Percentiles rank a stretch among this genome's conserved stretches.
These are phyloP conservation scores for Myoxocephalus aenaeus DNA, from an alignment of 2,797 vertebrate species.

Conservation along the genomic window DNA sequence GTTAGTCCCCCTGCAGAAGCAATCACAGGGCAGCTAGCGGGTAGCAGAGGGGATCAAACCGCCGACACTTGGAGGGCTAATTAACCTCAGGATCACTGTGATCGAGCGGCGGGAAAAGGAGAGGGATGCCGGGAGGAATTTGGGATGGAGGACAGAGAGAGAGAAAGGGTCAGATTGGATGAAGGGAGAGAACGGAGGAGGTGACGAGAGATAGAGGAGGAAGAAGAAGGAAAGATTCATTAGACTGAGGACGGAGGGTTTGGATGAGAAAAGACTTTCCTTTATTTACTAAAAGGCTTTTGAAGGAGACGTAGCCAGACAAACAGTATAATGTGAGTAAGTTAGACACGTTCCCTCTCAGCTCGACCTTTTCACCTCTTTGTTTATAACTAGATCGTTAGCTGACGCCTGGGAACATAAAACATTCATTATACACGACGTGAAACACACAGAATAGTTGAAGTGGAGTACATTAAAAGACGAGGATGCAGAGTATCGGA, in stretches of 20 bases:
- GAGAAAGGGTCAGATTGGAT: constrained; percentile 1
- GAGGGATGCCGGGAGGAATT: constrained; percentile 12
- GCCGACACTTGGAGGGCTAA: constrained; percentile 70
- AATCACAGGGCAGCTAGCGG: constrained; percentile 59
- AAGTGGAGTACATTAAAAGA: too few relatives aligned
- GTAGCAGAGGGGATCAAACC: constrained; percentile 46
- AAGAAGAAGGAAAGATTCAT: constrained; percentile 7
- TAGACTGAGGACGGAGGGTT: background rate
- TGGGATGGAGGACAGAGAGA: background rate
- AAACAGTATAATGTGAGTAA: too few relatives aligned
- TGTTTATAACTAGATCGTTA: too few relatives aligned
- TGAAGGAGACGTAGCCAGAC: too few relatives aligned
- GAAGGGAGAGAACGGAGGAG: constrained; percentile 4
- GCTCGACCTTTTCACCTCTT: too few relatives aligned
- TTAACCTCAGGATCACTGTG: constrained; percentile 67
- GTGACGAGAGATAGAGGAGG: background rate
- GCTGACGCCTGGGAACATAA: too few relatives aligned
- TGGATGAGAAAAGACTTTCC: background rate
- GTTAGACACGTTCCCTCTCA: too few relatives aligned
- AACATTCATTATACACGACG: too few relatives aligned
- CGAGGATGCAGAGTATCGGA: too few relatives aligned
- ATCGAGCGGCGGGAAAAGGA: constrained; percentile 19
- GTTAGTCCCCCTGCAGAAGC: constrained; percentile 57
- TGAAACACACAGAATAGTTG: too few relatives aligned
- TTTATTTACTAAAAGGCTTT: too few relatives aligned